Evolutionary conservation across 23 tunicate species (phyloP), one percentile per base, ranked within the genome.

Genomic region (Diplosoma virens): DNA sequence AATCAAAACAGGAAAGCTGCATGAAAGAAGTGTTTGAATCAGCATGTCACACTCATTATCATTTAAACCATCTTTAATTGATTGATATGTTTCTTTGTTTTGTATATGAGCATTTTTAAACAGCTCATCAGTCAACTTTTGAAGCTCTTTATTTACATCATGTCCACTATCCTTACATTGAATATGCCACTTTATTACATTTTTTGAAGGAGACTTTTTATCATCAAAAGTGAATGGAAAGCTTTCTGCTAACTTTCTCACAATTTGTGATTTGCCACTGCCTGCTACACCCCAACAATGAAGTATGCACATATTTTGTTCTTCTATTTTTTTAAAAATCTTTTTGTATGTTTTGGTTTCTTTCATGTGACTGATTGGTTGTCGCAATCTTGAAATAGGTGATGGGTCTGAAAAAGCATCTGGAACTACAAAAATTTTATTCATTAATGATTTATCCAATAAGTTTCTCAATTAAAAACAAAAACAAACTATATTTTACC

Each of bases 211-310:
- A 3, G 7, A 2, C 6, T 72, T 27, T 5, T 68, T 34, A 3
- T 35, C 17, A 7, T 22, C 14, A n/a, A n/a, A n/a, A 24, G 5
- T 50, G 26, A 56, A 76, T 6, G 81, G 69, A 58, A 76, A 76
- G 7, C 32, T 7, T 32, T 76, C 24, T 7, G 79, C 79, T 3
- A 73, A 14, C 52, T 73, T 73, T 16, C 64, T 33, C n/a, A 73
- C 33, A 23, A 73, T 73, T 73, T 73, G 79, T 4, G 79, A 73
- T 27, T 73, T 73, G 6, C 79, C 79, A 48, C 48, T 73, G 16
- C 79, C 79, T 2, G 79, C 33, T 6, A 73, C 6, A 22, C 79
- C 79, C 52, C 52, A 67, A 52, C 79, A 73, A 34, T 23, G 79
- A 5, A 73, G 54, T 16, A 68, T n/a, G 3, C 27, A 7, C 9